Evolutionary conservation across 2,888 invertebrate genomes (phyloP).

Genomic region (Acronicta psi): DNA sequence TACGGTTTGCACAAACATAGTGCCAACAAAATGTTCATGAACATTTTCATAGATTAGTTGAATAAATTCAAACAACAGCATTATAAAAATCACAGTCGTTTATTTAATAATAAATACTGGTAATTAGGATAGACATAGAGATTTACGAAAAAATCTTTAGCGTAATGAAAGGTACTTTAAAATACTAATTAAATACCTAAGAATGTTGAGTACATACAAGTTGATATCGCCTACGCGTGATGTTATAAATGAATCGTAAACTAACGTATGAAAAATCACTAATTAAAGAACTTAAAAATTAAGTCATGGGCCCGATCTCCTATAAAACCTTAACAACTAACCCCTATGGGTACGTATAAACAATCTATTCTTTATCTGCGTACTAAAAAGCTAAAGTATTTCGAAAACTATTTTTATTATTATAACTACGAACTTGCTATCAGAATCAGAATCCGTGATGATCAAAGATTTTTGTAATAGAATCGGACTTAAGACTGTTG

Average conservation of each 20-base stretch:
- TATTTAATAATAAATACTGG: conserved; percentile 87
- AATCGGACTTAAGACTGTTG: conserved; percentile 55
- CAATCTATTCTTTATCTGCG: conserved; percentile 76
- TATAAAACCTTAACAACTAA: conserved; percentile 81
- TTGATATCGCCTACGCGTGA: conserved; percentile 58
- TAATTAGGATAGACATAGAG: conserved; percentile 86
- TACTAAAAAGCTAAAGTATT: conserved; percentile 83
- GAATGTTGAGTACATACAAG: conserved; percentile 78
- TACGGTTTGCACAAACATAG: no score
- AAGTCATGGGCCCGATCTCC: conserved; percentile 88
- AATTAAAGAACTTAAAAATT: conserved; percentile 81
- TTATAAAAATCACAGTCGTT: conserved; percentile 89
- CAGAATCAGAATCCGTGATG: conserved; percentile 60
- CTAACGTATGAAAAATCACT: conserved; percentile 56
- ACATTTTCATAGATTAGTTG: background rate
- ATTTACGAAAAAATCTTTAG: conserved; percentile 85
- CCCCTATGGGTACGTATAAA: conserved; percentile 80
- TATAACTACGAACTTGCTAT: conserved; percentile 67
- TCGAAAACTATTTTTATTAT: conserved; percentile 75
- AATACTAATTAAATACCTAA: conserved; percentile 76
- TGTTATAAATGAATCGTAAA: conserved; percentile 59
- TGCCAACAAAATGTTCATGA: no score
- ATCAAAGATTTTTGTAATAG: conserved; percentile 57
- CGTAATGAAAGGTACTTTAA: conserved; percentile 77
- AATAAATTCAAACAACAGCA: conserved; percentile 50